These are phyloP conservation scores for Hipposideros armiger DNA, from an alignment of 2,113 vertebrate genomes.

Conservation along the genomic window DNA sequence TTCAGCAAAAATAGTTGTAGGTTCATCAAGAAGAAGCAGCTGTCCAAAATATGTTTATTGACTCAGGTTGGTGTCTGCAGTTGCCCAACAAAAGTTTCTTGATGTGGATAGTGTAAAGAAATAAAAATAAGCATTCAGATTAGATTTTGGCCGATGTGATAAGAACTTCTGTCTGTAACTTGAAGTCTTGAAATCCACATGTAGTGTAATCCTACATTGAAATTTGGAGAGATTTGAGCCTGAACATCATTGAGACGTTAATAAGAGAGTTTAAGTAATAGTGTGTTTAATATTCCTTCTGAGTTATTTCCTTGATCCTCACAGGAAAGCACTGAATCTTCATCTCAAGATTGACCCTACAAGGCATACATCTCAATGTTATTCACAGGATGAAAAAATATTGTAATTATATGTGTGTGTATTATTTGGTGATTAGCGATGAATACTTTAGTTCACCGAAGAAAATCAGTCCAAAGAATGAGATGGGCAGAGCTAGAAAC, in stretches of 20 bases:
- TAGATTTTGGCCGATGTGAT: not conserved
- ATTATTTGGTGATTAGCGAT: slow-evolving; percentile 40
- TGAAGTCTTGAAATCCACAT: not conserved
- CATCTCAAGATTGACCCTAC: slow-evolving; percentile 13
- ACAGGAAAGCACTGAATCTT: slow-evolving; percentile 1
- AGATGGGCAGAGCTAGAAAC: slow-evolving; percentile 55
- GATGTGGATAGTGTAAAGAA: slow-evolving; percentile 55
- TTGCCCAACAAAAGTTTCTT: slow-evolving; percentile 64
- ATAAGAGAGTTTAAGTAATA: slow-evolving; percentile 37
- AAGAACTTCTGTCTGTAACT: slow-evolving; percentile 55
- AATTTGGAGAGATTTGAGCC: not conserved
- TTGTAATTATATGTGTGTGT: not conserved
- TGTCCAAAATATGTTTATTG: slow-evolving; percentile 72
- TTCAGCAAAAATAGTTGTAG: slow-evolving; percentile 37
- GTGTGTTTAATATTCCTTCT: not conserved
- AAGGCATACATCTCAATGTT: slow-evolving; percentile 46
- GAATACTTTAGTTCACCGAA: slow-evolving; percentile 54
- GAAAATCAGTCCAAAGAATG: slow-evolving; percentile 66
- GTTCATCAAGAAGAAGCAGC: slow-evolving; percentile 66
- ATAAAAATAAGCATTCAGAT: slow-evolving; percentile 74
- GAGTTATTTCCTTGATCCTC: slow-evolving; percentile 20
- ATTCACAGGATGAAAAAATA: not conserved
- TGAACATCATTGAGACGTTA: slow-evolving; percentile 29
- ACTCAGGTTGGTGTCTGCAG: slow-evolving; percentile 48
- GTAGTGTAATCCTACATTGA: not conserved